phyloP scores from a whole-genome alignment of 2,888 invertebrate species.

The Cantharis lateralis region DNA sequence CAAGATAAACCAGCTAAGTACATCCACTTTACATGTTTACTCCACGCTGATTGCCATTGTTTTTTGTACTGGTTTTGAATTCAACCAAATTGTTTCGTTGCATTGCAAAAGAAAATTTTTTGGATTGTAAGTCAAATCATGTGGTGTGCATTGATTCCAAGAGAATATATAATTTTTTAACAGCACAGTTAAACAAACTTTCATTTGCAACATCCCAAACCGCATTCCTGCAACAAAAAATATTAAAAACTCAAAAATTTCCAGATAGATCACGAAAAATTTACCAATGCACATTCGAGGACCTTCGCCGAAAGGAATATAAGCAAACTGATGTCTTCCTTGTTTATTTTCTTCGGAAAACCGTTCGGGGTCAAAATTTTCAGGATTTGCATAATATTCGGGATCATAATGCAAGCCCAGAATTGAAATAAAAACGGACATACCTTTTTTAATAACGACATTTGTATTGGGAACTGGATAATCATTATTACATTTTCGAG shows the following conservation, averaged over 20 bases:
- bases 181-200: constrained; percentile 27
- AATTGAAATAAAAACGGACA: constrained; percentile 37
- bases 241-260: neutral
- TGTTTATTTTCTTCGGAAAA: constrained; percentile 40
- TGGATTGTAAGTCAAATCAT: neutral
- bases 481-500: constrained; percentile 39
- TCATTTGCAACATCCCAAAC: constrained; percentile 34
- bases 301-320: constrained; percentile 41
- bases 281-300: constrained; percentile 26
- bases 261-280: neutral
- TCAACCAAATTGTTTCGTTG: neutral
- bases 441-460: constrained; percentile 34
- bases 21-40: no score
- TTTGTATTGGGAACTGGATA: constrained; percentile 38
- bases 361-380: constrained; percentile 47
- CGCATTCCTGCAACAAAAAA: constrained; percentile 27
- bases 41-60: no score
- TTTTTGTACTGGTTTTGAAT: neutral
- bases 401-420: constrained; percentile 45
- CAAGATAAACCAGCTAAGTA: no score
- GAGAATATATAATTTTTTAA: constrained; percentile 27
- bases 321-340: constrained; percentile 34
- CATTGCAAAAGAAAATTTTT: neutral
- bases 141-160: constrained; percentile 18
- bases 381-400: constrained; percentile 45